phyloP scores from a whole-genome alignment of 2,113 vertebrate species.

The Podocnemis expansa region DNA sequence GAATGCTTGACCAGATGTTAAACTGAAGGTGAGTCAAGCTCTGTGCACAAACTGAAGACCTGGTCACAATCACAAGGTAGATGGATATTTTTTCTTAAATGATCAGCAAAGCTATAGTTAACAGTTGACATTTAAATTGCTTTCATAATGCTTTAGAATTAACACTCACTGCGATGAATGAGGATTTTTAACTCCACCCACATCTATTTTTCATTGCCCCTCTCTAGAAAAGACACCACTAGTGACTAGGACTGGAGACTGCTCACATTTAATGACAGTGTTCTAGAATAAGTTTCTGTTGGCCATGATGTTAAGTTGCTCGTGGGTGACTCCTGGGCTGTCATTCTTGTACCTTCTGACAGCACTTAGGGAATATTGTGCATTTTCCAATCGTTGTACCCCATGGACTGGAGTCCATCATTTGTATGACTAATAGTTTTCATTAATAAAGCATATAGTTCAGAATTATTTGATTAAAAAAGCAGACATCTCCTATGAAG shows the following conservation, averaged over 20 bases:
- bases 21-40: not conserved
- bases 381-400: not conserved
- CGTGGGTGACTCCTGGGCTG: not conserved
- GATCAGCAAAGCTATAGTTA: not conserved
- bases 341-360: not conserved
- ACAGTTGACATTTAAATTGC: not conserved
- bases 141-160: not conserved
- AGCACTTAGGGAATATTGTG: constrained; percentile 1
- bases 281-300: not conserved
- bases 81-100: not conserved
- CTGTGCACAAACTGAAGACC: not conserved
- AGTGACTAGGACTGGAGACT: not conserved
- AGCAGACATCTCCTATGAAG: not conserved
- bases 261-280: not conserved
- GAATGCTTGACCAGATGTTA: not conserved
- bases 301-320: not conserved
- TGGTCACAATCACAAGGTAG: not conserved
- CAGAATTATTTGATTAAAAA: not conserved
- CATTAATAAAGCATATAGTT: not conserved
- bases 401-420: constrained; percentile 1
- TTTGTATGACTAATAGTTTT: constrained; percentile 5
- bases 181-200: not conserved
- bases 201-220: constrained; percentile 9
- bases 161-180: not conserved
- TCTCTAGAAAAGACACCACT: not conserved